Conservation (phyloP, 1,140 invertebrate genomes). For the Melitaea cinxia region DNA sequence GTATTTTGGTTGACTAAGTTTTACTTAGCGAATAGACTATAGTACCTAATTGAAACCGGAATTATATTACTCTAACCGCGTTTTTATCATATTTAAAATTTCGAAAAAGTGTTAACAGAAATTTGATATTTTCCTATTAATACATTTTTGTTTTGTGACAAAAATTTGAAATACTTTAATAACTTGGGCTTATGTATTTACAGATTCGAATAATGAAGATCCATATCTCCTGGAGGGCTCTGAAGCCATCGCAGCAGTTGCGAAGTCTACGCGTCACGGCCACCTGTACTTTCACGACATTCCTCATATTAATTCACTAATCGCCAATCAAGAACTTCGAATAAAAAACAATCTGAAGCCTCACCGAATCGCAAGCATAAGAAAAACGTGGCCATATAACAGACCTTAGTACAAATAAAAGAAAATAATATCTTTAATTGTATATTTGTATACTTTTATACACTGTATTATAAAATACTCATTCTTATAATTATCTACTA, state of each 20-base stretch:
- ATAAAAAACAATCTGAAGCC: conserved; percentile 81
- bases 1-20: no score
- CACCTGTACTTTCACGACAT: conserved; percentile 84
- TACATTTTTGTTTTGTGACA: no score
- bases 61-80: no score
- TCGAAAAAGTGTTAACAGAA: no score
- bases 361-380: conserved; percentile 83
- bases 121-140: no score
- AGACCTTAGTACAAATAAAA: conserved; percentile 58
- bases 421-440: background rate
- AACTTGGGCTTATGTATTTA: conserved; percentile 15
- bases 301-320: conserved; percentile 83
- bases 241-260: conserved; percentile 79
- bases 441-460: conserved; percentile 28
- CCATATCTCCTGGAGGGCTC: conserved; percentile 81
- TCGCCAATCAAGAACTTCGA: conserved; percentile 83
- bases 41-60: no score
- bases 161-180: background rate
- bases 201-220: conserved; percentile 58
- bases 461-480: conserved; percentile 27
- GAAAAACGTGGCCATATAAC: conserved; percentile 82
- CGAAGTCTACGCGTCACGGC: conserved; percentile 77
- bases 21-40: no score
- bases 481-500: conserved; percentile 29
- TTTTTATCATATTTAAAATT: no score